Base-by-base conservation (phyloP, 2,113 vertebrate genomes). In the Amphiprion percula region DNA sequence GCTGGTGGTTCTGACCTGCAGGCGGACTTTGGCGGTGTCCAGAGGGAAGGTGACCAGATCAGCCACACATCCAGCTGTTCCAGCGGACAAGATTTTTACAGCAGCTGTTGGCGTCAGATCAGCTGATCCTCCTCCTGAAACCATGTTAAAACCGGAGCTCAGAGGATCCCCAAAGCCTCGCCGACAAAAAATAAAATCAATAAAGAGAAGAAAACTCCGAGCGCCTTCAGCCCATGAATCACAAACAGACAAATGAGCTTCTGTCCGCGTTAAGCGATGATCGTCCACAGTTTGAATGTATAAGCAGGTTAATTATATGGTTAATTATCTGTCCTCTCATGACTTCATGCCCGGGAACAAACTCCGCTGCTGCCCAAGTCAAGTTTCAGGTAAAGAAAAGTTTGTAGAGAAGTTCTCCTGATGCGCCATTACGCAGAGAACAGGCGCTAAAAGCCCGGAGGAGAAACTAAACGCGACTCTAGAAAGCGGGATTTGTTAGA, bases 41-140 rank as follows among this genome's bases (percentile, higher is more conserved):
- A 97, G 71, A 0, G 96, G 96, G 80, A 96, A 97, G n/a, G 96
- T 97, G 91, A 94, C 93, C 84, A 97, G 89, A 67, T 97, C 96
- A 0, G 96, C 96, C 37, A 97, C 64, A 79, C 96, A 97, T 2
- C 92, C 96, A 0, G 96, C 96, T 1, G 88, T 74, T 82, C 96
- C 96, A 0, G 96, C 96, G 0, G 96, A 94, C 28, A 96, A 19
- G 6, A 96, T 82, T 84, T 96, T 96, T 46, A 95, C 53, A 1
- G 83, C 3, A 0, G 88, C 91, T 0, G 94, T 74, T 0, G 96
- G 95, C 1, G 70, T 16, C 46, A 93, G 53, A 56, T 96, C 95
- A 0, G 90, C 78, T 33, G 84, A 74, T 60, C 88, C 85, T 59
- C 92, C 83, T 59, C 92, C 83, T 47, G 80, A 93, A 53, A 89